These are phyloP conservation scores for Notospermus geniculatus DNA, from an alignment of 1,140 invertebrate species.

Conservation along the genomic window DNA sequence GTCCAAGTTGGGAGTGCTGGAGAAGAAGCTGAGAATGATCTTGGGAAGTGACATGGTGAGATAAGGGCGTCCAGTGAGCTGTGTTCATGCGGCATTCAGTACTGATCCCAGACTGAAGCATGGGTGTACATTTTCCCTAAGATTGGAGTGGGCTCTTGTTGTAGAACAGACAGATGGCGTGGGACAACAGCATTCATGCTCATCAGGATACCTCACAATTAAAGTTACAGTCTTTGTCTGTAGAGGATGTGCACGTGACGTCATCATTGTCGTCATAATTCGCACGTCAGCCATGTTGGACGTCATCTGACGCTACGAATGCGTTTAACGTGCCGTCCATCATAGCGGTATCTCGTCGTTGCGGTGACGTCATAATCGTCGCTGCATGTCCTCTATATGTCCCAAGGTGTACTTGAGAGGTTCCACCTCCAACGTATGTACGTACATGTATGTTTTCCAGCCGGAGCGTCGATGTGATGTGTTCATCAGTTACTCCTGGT, in stretches of 20 bases:
- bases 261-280: too few species aligned
- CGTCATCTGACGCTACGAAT: too few species aligned
- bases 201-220: background rate
- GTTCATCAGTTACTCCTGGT: slow-evolving; percentile 54
- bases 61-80: background rate
- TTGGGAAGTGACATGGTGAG: background rate
- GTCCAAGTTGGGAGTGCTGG: slow-evolving; percentile 40
- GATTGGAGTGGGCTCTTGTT: background rate
- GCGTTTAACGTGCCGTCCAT: too few species aligned
- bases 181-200: too few species aligned
- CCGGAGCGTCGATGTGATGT: slow-evolving; percentile 6
- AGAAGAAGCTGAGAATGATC: slow-evolving; percentile 15
- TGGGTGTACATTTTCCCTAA: background rate
- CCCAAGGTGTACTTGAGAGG: background rate
- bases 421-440: background rate
- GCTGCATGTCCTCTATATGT: too few species aligned
- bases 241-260: too few species aligned
- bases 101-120: background rate
- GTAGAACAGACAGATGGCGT: too few species aligned
- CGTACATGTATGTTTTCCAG: background rate
- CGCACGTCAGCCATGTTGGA: too few species aligned
- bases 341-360: too few species aligned
- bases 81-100: background rate
- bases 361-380: too few species aligned
- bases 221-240: background rate